Percentiles rank a stretch among this genome's conserved stretches.
phyloP scores from a whole-genome alignment of 2,797 vertebrate species.

The Rhinella marina region DNA sequence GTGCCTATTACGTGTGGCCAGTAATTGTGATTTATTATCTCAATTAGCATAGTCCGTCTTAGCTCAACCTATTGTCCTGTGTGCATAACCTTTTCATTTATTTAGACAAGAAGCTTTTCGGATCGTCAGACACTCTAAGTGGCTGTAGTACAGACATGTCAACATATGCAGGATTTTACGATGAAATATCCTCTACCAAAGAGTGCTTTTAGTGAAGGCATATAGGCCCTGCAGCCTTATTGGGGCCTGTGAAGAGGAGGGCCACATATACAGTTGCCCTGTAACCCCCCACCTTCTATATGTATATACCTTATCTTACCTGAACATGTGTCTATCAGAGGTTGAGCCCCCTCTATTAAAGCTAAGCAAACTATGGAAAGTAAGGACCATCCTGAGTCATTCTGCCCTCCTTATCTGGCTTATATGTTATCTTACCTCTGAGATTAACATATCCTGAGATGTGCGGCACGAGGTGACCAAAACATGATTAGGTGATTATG shows the following conservation, averaged over 20 bases:
- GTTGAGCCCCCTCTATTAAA: neutral
- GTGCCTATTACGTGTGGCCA: conserved; percentile 22
- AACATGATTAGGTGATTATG: too few species aligned
- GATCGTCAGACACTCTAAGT: conserved; percentile 18
- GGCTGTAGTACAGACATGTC: neutral
- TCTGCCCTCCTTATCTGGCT: too few species aligned
- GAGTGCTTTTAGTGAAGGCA: neutral
- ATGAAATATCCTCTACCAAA: neutral
- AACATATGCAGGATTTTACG: neutral
- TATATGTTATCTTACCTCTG: too few species aligned
- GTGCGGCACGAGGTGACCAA: too few species aligned
- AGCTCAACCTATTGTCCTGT: conserved; percentile 45
- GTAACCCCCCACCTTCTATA: neutral
- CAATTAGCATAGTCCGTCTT: conserved; percentile 52
- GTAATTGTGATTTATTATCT: conserved; percentile 61
- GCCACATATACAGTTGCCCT: neutral
- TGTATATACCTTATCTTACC: neutral
- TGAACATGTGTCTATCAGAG: neutral
- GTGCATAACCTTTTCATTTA: conserved; percentile 57
- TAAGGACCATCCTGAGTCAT: neutral
- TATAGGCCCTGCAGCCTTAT: neutral
- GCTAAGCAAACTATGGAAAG: neutral
- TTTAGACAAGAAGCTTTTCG: conserved; percentile 34
- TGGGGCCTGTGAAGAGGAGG: neutral
- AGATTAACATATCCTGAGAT: too few species aligned